Base-by-base conservation (phyloP, 2,888 invertebrate species). In the Geophilus truncorum region DNA sequence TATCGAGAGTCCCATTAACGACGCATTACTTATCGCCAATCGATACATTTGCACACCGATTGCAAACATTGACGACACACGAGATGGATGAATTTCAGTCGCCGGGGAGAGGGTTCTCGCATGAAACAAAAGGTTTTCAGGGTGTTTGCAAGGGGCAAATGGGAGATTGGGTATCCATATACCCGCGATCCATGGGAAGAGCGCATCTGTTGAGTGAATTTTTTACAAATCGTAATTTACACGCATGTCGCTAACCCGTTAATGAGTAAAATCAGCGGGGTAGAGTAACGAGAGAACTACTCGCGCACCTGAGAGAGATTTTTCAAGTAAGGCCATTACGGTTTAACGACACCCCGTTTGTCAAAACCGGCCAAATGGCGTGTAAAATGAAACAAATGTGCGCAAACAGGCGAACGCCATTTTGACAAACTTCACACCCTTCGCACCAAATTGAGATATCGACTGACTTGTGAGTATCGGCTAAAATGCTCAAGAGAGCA, bases 221-320 rank as follows among this genome's bases (percentile, higher is more conserved):
- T 70, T 70, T 70, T 28, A 70, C 7, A 28, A 25, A 25, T 23
- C 2, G 25, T 70, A 25, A 70, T 70, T 70, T 70, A 70, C 70
- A 70, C 70, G 70, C 70, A n/a, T 25, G 70, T 70, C 28, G 28
- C 28, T 25, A 51, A 28, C 70, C 12, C 70, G 28, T 70, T 28
- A 70, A 70, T 70, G 70, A 70, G 70, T 70, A 70, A 70, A n/a
- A 70, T 70, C 70, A 70, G 25, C 70, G 28, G 25, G 28, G 70
- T 25, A 28, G 28, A 25, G 10, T 70, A n/a, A 25, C 15, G 18
- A 32, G 51, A 51, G 21, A 51, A 51, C 51, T 18, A 51, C n/a
- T 7, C 18, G 15, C 51, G 21, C 51, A 51, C 51, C 51, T 51
- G 18, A 18, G 51, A 51, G 51, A 21, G 21, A 51, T 51, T 51